phyloP scores from a whole-genome alignment of 2,797 vertebrate genomes.

The Rhinogobio ventralis region DNA sequence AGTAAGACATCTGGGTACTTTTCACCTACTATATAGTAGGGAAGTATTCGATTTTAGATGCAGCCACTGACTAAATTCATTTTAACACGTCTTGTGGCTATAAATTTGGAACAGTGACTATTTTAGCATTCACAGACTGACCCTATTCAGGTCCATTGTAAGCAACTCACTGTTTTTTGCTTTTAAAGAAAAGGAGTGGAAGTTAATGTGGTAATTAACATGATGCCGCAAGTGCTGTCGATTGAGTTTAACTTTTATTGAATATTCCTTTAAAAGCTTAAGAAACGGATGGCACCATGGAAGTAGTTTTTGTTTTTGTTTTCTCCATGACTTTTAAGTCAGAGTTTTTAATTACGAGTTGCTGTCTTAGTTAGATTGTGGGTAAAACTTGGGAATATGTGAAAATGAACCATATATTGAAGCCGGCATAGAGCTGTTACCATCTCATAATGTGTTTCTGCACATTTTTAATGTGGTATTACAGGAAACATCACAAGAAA shows the following conservation, averaged over 20 bases:
- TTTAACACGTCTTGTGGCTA: neutral
- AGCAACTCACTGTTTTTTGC: neutral
- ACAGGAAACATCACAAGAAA: conserved; percentile 33
- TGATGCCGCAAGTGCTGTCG: neutral
- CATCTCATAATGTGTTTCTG: conserved; percentile 36
- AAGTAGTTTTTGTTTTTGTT: conserved; percentile 22
- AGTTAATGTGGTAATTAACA: neutral
- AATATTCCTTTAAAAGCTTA: neutral
- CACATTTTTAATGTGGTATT: conserved; percentile 38
- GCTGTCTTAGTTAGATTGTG: conserved; percentile 42
- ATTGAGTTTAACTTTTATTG: neutral
- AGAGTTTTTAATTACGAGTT: conserved; percentile 47
- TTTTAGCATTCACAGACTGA: neutral
- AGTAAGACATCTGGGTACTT: neutral
- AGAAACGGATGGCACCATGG: neutral
- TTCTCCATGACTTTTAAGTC: conserved; percentile 39
- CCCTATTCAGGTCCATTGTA: neutral
- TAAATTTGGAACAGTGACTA: neutral
- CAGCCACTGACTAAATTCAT: neutral
- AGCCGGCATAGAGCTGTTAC: conserved; percentile 23
- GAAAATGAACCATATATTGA: neutral
- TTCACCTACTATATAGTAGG: neutral
- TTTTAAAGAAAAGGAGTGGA: neutral
- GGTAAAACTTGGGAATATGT: conserved; percentile 30
- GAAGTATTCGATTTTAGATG: neutral